Base-by-base conservation (phyloP, 2,888 invertebrate species). In the Allophyes oxyacanthae region DNA sequence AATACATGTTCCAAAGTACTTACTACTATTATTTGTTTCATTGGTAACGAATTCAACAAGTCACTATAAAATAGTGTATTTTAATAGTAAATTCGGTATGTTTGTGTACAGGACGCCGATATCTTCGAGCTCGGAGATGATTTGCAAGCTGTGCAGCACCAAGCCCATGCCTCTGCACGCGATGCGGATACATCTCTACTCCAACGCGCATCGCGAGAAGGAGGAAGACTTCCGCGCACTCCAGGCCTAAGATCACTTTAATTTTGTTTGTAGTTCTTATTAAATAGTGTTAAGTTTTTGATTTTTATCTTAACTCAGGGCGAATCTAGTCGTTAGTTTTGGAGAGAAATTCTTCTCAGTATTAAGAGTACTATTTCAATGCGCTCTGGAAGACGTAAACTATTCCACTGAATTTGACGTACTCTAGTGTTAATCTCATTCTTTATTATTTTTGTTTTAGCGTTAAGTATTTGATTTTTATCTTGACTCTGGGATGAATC, bases 161-260 rank as follows among this genome's bases (percentile, higher is more conserved):
- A 71, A 71, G 8, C 76, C 93, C 0, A 83, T 85, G 84, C 84
- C 92, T 5, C 72, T 91, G 32, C 90, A 89, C 53, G 83, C 90
- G 1, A 89, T 95, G 84, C 94, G 95, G 52, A 88, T 90, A 26
- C 95, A 95, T 69, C 86, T 95, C 10, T 91, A 88, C 72, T 92
- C 94, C 48, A 83, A 83, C 61, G 78, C 84, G 15, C 95, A 95
- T 77, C 84, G 78, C 42, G 87, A 90, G 51, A 90, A 87, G 34
- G 93, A 94, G 59, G 86, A 90, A 14, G 88, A 91, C 49, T 82
- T 93, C 52, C 73, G 72, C n/a, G 66, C 73, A 2, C 78, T 89
- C 41, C 80, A 84, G 86, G 28, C 8, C 28, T 28, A 28, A 25
- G 25, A 75, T 54, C 26, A 34, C 36, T 51, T 28, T 8, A 15